Evolutionary conservation across 1,140 invertebrate species (phyloP).

Genomic region (Drosophila sucinea): DNA sequence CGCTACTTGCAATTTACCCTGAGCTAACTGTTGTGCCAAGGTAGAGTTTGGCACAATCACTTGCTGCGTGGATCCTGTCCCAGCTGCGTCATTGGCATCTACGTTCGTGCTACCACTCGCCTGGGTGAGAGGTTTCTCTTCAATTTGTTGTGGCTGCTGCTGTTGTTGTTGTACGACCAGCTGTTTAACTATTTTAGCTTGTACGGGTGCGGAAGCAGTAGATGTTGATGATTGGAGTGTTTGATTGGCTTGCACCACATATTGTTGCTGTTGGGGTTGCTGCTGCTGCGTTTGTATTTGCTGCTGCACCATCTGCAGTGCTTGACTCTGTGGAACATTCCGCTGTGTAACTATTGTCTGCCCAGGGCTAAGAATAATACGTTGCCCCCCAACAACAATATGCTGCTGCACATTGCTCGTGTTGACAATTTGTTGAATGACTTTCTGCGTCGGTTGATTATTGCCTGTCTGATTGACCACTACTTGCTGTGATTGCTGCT

Average conservation of each 20-base stretch:
- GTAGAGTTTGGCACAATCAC: constrained; percentile 90
- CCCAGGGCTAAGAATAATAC: constrained; percentile 79
- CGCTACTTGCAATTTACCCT: constrained; percentile 91
- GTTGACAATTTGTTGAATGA: constrained; percentile 82
- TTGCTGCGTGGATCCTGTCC: constrained; percentile 84
- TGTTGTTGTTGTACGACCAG: constrained; percentile 64
- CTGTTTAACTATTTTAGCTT: constrained; percentile 61
- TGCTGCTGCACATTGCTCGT: constrained; percentile 82
- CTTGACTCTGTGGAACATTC: constrained; percentile 71
- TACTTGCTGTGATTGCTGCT: constrained; percentile 66
- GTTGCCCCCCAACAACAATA: constrained; percentile 77
- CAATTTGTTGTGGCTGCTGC: constrained; percentile 56
- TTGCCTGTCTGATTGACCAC: constrained; percentile 52
- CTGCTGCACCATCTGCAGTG: constrained; percentile 74
- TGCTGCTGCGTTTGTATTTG: constrained; percentile 76
- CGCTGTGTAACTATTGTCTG: constrained; percentile 80
- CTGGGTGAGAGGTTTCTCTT: constrained; percentile 51
- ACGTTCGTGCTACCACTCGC: constrained; percentile 27
- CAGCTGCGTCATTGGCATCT: constrained; percentile 41
- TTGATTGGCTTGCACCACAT: constrained; percentile 64
- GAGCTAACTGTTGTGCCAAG: constrained; percentile 89
- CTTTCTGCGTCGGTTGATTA: constrained; percentile 72
- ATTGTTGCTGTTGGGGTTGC: constrained; percentile 52
- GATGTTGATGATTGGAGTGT: constrained; percentile 63
- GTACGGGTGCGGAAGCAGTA: constrained; percentile 20